Conservation (phyloP, 2,113 vertebrate genomes). For the Tonatia bakeri region DNA sequence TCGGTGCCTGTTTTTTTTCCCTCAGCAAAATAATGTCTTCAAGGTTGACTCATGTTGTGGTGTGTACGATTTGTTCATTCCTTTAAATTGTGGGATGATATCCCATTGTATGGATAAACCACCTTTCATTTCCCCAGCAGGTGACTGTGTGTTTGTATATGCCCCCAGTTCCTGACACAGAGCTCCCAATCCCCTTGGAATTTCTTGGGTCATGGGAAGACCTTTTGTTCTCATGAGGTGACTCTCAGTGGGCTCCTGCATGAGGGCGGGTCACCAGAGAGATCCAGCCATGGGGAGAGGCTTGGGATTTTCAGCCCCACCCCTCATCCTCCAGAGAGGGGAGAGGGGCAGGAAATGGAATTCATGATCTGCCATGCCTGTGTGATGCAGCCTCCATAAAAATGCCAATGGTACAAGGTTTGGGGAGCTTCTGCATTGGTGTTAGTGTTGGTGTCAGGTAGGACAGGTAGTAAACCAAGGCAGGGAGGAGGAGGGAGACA, state of each 20-base stretch:
- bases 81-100: not conserved
- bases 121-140: not conserved
- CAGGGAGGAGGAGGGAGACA: too few species aligned
- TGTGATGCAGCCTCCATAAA: not conserved
- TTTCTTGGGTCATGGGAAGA: too few species aligned
- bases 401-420: not conserved
- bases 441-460: too few species aligned
- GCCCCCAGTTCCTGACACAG: not conserved
- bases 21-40: not conserved
- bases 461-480: too few species aligned
- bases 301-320: too few species aligned
- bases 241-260: too few species aligned
- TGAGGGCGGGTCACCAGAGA: too few species aligned
- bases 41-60: not conserved
- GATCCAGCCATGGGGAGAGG: too few species aligned
- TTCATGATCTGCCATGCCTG: not conserved
- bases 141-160: not conserved
- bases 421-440: not conserved
- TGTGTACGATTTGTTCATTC: not conserved
- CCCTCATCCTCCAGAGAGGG: not conserved
- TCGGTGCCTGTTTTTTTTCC: not conserved
- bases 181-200: not conserved
- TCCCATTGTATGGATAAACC: not conserved
- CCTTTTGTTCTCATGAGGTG: too few species aligned
- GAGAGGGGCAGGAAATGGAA: not conserved